phyloP scores from a whole-genome alignment of 2,113 vertebrate genomes.

The Lagopus muta region DNA sequence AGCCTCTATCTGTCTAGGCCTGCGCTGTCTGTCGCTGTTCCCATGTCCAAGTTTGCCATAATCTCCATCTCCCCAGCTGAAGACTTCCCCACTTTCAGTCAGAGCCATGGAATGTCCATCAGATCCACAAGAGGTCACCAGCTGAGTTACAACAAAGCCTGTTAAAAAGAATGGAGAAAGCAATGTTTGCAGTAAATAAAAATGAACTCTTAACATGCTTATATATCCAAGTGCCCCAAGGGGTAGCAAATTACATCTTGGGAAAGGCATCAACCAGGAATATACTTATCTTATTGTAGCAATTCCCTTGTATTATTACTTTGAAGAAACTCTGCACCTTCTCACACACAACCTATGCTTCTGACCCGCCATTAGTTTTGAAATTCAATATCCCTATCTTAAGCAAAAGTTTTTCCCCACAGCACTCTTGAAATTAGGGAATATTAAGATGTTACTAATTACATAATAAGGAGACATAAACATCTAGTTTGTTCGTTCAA shows the following conservation, averaged over 20 bases:
- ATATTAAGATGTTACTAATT: conserved; percentile 10
- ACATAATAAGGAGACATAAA: background rate
- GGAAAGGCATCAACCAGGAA: background rate
- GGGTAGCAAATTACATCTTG: background rate
- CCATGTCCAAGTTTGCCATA: conserved; percentile 87
- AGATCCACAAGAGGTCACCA: conserved; percentile 86
- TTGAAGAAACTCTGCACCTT: background rate
- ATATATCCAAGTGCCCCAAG: background rate
- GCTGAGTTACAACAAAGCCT: conserved; percentile 88
- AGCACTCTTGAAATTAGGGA: background rate
- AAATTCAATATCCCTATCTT: background rate
- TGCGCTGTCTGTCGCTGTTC: conserved; percentile 83
- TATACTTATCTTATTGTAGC: background rate
- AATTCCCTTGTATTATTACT: background rate
- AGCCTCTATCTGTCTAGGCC: conserved; percentile 85
- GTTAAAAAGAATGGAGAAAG: background rate
- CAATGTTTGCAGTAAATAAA: background rate
- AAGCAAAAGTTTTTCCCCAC: background rate
- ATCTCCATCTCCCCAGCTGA: conserved; percentile 88
- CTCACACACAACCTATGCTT: background rate
- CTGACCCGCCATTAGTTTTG: background rate
- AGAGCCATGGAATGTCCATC: conserved; percentile 88
- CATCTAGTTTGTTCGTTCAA: background rate
- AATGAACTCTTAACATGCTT: background rate
- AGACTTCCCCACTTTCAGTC: conserved; percentile 86